phyloP scores from a whole-genome alignment of 2,888 invertebrate genomes.

The Heliconius charithonia region DNA sequence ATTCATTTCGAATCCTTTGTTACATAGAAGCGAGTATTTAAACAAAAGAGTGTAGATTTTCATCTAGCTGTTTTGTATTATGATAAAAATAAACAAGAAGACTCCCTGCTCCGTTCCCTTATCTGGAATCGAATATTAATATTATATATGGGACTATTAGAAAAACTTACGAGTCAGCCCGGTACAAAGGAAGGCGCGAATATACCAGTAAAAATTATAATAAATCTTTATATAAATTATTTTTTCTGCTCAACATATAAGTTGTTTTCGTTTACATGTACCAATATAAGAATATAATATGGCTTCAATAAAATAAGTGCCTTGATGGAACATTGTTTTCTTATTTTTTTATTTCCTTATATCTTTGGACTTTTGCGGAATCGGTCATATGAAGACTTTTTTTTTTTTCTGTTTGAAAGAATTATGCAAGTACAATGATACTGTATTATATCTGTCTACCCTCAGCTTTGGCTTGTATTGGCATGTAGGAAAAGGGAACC shows the following conservation, averaged over 20 bases:
- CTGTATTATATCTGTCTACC: too few relatives aligned
- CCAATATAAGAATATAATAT: slow-evolving; percentile 11
- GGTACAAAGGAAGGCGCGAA: slow-evolving; percentile 43
- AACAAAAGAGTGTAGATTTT: slow-evolving; percentile 47
- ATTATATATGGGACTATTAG: slow-evolving; percentile 48
- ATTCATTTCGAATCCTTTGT: slow-evolving; percentile 48
- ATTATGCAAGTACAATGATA: too few relatives aligned
- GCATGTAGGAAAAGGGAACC: too few relatives aligned
- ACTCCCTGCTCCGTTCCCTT: slow-evolving; percentile 39
- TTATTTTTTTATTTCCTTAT: background rate
- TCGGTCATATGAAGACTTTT: too few relatives aligned
- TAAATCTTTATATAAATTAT: slow-evolving; percentile 40
- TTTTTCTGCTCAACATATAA: slow-evolving; percentile 17
- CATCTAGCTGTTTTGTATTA: slow-evolving; percentile 44
- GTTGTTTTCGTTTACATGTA: slow-evolving; percentile 28
- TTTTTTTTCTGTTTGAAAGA: too few relatives aligned
- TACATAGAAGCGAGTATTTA: slow-evolving; percentile 46
- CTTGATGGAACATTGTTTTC: background rate
- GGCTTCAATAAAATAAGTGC: background rate
- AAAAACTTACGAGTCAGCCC: slow-evolving; percentile 47
- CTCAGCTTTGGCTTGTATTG: too few relatives aligned
- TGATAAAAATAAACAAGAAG: slow-evolving; percentile 38
- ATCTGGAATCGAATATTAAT: slow-evolving; percentile 47
- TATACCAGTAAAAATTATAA: slow-evolving; percentile 47
- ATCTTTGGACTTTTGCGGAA: too few relatives aligned